Conservation (phyloP, 2,888 invertebrate species). For the Busseola fusca region DNA sequence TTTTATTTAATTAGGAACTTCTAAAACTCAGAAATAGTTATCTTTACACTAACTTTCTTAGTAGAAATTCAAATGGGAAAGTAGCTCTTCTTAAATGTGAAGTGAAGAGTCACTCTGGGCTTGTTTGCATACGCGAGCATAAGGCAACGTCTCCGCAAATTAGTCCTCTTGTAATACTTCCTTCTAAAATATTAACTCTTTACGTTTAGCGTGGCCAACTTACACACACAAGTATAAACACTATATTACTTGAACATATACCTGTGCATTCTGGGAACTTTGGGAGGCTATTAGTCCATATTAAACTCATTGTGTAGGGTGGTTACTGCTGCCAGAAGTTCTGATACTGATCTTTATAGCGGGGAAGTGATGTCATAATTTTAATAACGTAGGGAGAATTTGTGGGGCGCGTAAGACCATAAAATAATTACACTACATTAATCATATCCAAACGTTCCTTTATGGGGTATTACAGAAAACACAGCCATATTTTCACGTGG, state of each 20-base stretch:
- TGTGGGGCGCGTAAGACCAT: slow-evolving; percentile 23
- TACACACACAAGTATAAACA: slow-evolving; percentile 25
- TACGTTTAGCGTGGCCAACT: slow-evolving; percentile 38
- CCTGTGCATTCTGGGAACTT: slow-evolving; percentile 24
- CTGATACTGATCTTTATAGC: slow-evolving; percentile 38
- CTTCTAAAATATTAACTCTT: slow-evolving; percentile 60
- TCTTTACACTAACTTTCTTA: slow-evolving; percentile 18
- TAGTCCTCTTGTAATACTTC: slow-evolving; percentile 63
- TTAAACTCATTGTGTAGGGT: slow-evolving; percentile 25
- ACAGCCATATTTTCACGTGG: slow-evolving; percentile 2
- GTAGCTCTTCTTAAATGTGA: slow-evolving; percentile 66
- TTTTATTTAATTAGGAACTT: neutral
- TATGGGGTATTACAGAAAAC: slow-evolving; percentile 6
- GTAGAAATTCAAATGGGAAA: slow-evolving; percentile 43
- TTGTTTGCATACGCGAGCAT: slow-evolving; percentile 71
- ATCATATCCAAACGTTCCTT: slow-evolving; percentile 18
- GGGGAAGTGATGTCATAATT: slow-evolving; percentile 38
- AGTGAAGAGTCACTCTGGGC: slow-evolving; percentile 73
- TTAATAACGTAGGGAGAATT: slow-evolving; percentile 31
- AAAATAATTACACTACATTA: slow-evolving; percentile 36
- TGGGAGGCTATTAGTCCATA: slow-evolving; percentile 33
- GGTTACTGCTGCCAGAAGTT: slow-evolving; percentile 25
- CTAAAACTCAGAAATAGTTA: slow-evolving; percentile 11
- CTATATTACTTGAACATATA: slow-evolving; percentile 47
- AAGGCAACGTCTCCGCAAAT: slow-evolving; percentile 65